Percentiles rank a stretch among this genome's conserved stretches.
These are phyloP conservation scores for Rhinichthys klamathensis DNA, from an alignment of 2,113 vertebrate species.

Conservation along the genomic window DNA sequence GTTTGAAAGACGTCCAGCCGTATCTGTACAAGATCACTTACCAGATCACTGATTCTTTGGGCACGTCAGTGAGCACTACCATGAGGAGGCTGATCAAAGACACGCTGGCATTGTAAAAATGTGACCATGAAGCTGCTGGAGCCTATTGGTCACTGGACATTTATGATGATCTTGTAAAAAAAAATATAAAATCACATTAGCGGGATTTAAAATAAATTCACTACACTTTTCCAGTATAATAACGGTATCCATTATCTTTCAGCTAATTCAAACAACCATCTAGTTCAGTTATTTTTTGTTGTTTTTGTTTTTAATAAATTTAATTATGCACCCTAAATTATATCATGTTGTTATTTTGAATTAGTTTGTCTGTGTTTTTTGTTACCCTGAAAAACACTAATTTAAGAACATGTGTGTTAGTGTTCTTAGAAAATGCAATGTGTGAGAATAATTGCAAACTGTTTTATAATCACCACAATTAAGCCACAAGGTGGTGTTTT, in stretches of 20 bases:
- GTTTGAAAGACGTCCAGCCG: slow-evolving; percentile 94
- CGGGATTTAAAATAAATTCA: not conserved
- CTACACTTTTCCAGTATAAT: not conserved
- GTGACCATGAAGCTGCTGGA: not conserved
- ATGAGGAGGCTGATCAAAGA: slow-evolving; percentile 98
- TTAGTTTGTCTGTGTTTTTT: not conserved
- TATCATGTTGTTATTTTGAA: not conserved
- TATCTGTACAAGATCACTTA: slow-evolving; percentile 97
- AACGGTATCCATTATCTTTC: not conserved
- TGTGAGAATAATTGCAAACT: not conserved
- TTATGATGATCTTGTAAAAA: not conserved
- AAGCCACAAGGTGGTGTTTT: not conserved
- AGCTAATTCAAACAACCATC: not conserved
- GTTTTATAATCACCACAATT: not conserved
- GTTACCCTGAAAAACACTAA: not conserved
- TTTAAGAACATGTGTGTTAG: not conserved
- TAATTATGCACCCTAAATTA: not conserved
- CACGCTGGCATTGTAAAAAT: slow-evolving; percentile 86
- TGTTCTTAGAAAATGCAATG: not conserved
- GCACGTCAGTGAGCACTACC: slow-evolving; percentile 95
- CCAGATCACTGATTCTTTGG: slow-evolving; percentile 94
- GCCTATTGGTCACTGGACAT: not conserved
- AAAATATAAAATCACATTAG: not conserved
- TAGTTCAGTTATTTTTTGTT: not conserved
- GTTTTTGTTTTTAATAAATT: not conserved